Conservation (phyloP, 2,797 vertebrate species). For the Capromys pilorides region DNA sequence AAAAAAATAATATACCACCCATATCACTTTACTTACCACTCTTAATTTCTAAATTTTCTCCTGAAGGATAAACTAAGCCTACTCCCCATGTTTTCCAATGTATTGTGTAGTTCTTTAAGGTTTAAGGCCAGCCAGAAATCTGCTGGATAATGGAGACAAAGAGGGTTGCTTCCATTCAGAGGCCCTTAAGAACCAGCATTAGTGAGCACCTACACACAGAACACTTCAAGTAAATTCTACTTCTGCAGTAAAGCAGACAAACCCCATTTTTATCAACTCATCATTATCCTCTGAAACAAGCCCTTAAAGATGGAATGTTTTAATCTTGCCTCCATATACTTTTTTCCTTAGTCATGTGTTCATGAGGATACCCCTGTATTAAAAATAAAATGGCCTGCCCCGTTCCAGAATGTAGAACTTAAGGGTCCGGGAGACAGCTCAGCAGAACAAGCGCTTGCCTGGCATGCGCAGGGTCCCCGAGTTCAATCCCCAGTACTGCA, state of each 20-base stretch:
- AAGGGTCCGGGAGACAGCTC: no score
- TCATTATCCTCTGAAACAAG: slow-evolving; percentile 54
- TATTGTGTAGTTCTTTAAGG: neutral
- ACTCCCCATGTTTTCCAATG: neutral
- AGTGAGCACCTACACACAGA: neutral
- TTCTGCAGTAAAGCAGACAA: slow-evolving; percentile 47
- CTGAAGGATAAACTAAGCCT: neutral
- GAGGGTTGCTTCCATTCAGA: slow-evolving; percentile 14
- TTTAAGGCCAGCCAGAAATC: neutral
- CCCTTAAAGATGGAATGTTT: slow-evolving; percentile 57
- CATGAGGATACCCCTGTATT: slow-evolving; percentile 60
- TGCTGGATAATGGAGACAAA: slow-evolving; percentile 26
- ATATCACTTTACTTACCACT: neutral
- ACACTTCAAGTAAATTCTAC: slow-evolving; percentile 17
- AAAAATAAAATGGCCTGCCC: slow-evolving; percentile 57
- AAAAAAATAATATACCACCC: neutral
- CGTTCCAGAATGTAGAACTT: slow-evolving; percentile 71
- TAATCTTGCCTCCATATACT: slow-evolving; percentile 72
- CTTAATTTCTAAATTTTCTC: neutral
- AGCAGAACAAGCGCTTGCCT: no score
- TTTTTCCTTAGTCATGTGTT: slow-evolving; percentile 72
- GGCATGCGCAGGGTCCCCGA: no score
- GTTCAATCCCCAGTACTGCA: no score
- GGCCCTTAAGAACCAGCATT: slow-evolving; percentile 4
- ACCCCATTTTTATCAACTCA: slow-evolving; percentile 49